A percentile compares a stretch with the other conserved stretches of the same genome.
Evolutionary conservation across 2,797 vertebrate species (phyloP).

Genomic region (Podargus strigoides): DNA sequence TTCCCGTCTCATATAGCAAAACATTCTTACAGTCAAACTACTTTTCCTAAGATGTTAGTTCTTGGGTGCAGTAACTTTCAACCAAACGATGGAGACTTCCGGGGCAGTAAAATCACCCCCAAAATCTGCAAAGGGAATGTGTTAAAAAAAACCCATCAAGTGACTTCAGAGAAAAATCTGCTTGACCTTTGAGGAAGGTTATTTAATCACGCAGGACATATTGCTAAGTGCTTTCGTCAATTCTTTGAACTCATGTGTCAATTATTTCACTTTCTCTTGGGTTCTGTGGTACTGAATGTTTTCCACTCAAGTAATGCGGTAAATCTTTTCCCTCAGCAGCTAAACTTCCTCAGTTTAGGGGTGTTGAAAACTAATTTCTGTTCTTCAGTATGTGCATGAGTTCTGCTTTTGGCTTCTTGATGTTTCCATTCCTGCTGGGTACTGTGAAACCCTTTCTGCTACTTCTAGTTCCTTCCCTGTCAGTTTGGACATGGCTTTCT

Average conservation of each 20-base stretch:
- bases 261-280: neutral
- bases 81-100: neutral
- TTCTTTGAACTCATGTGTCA: neutral
- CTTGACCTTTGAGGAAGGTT: neutral
- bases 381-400: neutral
- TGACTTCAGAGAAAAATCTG: neutral
- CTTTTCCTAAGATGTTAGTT: neutral
- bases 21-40: neutral
- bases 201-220: neutral
- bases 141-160: neutral
- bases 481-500: neutral
- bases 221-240: neutral
- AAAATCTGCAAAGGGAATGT: neutral
- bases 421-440: neutral
- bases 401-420: neutral
- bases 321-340: neutral
- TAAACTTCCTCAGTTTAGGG: neutral
- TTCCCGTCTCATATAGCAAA: neutral
- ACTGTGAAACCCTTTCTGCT: neutral
- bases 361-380: neutral
- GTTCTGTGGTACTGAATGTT: neutral
- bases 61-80: neutral
- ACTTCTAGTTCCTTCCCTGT: neutral
- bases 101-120: neutral
- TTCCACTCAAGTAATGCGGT: neutral